phyloP scores from a whole-genome alignment of 1,140 invertebrate genomes.

The Aphis craccivora region DNA sequence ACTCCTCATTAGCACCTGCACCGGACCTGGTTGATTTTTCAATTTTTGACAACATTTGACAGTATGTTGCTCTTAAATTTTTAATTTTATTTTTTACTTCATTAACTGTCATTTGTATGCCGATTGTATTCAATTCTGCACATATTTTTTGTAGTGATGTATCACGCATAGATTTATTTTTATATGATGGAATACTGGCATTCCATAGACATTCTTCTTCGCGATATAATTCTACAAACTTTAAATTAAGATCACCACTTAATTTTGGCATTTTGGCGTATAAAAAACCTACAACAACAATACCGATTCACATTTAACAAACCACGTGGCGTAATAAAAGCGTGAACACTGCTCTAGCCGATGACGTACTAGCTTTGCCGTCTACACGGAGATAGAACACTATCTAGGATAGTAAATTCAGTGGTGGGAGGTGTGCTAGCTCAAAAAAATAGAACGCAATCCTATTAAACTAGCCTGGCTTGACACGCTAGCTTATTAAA shows the following conservation, averaged over 20 bases:
- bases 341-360: constrained; percentile 19
- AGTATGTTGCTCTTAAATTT: constrained; percentile 24
- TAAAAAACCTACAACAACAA: constrained; percentile 43
- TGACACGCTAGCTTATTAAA: background rate
- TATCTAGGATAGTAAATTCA: constrained; percentile 20
- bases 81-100: constrained; percentile 43
- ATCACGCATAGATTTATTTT: constrained; percentile 37
- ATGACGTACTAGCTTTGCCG: constrained; percentile 21
- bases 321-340: constrained; percentile 38
- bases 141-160: constrained; percentile 36
- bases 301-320: constrained; percentile 26
- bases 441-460: constrained; percentile 28
- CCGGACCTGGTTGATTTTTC: constrained; percentile 6
- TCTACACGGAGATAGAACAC: constrained; percentile 15
- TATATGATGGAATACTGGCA: constrained; percentile 31
- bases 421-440: constrained; percentile 12
- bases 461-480: constrained; percentile 19
- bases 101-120: constrained; percentile 44
- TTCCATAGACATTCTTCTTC: constrained; percentile 39
- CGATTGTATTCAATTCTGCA: constrained; percentile 27
- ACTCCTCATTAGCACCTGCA: constrained; percentile 20
- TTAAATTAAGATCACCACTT: constrained; percentile 16
- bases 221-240: constrained; percentile 26
- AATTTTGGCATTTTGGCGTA: constrained; percentile 38
- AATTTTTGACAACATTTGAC: constrained; percentile 19